Conservation (phyloP, 2,113 vertebrate species). For the Sclerurus mexicanus region DNA sequence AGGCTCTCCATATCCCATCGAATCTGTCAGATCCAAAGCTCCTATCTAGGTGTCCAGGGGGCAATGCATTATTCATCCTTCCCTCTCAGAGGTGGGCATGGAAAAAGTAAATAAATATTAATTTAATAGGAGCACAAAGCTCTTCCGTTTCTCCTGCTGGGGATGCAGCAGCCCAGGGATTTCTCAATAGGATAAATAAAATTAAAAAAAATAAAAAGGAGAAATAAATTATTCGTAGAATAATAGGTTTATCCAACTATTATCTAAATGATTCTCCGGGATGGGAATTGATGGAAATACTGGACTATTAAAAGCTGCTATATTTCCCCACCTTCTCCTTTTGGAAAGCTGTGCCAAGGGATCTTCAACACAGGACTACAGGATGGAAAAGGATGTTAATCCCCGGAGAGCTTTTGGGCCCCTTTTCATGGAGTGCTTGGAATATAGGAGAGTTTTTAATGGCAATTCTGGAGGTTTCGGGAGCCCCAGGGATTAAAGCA, state of each 20-base stretch:
- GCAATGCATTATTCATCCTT: slow-evolving; percentile 39
- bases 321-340: not conserved
- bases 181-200: not conserved
- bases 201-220: not conserved
- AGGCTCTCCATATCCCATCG: not conserved
- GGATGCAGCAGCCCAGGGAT: not conserved
- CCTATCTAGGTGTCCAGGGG: not conserved
- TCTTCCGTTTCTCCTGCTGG: not conserved
- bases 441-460: not conserved
- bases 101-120: slow-evolving; percentile 54
- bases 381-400: not conserved
- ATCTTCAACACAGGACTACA: fast-evolving
- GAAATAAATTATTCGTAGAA: not conserved
- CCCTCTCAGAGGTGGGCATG: not conserved
- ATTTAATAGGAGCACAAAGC: slow-evolving; percentile 33
- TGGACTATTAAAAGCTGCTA: not conserved
- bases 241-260: not conserved
- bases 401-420: not conserved
- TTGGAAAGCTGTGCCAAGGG: not conserved
- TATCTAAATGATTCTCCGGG: not conserved
- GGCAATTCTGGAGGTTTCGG: not conserved
- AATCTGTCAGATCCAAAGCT: not conserved
- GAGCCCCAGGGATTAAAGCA: not conserved
- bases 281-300: not conserved
- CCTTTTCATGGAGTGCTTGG: not conserved